Evolutionary conservation across 2,113 vertebrate genomes (phyloP), one percentile per base, ranked within the genome.

Genomic region (Trogon melanurus): DNA sequence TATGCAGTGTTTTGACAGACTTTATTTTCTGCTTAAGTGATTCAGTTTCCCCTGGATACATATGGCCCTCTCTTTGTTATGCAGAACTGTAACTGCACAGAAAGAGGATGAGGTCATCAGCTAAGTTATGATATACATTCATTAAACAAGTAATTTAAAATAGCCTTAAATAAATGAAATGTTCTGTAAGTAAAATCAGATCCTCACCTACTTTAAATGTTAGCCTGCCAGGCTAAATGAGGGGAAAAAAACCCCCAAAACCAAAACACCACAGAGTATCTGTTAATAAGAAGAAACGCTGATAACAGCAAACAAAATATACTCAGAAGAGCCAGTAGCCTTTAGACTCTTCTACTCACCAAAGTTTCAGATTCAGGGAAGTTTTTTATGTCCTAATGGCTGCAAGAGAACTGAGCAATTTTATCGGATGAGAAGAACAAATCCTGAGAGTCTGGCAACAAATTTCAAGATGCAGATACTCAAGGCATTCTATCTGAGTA

Each of bases 21-120:
- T 95, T 88, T 91, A 87, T 92, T 96, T 91, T 94, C 80, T 95
- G 50, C 87, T 87, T 65, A 85, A 91, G 44, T 79, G 87, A 92
- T 95, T 91, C 71, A 36, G 36, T 87, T 92, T 91, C 70, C 50
- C 45, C 36, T 87, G 62, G 65, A 89, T 96, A 92, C 54, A 71
- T 64, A 80, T 1, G 16, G 74, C 41, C n/a, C n/a, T 54, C 54
- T 74, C 72, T 72, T 84, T 93, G 69, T 81, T 67, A 87, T 32
- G 19, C 61, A 92, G 65, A 91, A 74, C 38, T 95, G 29, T 64
- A 91, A 89, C 16, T 87, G 48, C n/a, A 51, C 14, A 85, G 66
- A 92, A 89, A 8, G 65, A 81, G 38, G 38, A 71, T 84, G 61
- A 89, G 45, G 58, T 81, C 82, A 84, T 78, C 65, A 64, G 27